Evolutionary conservation across 2,888 invertebrate species (phyloP).

Genomic region (Cataglyphis rosenhaueri): DNA sequence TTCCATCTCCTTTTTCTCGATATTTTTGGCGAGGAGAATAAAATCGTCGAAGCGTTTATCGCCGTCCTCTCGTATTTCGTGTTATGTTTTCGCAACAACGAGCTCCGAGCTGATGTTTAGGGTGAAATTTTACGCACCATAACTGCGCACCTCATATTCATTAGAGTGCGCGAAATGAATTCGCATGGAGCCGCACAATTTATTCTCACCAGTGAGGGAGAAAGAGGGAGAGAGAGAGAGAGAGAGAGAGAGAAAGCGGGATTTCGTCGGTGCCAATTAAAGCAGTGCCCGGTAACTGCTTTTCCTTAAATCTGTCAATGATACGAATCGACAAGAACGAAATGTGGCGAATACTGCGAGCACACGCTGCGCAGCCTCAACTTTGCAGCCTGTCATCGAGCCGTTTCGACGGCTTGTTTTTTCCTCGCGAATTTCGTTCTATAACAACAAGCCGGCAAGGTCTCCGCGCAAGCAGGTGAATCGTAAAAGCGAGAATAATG

Average conservation of each 20-base stretch:
- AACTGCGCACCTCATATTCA: slow-evolving; percentile 70
- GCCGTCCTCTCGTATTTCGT: slow-evolving; percentile 11
- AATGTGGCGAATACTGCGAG: slow-evolving; percentile 24
- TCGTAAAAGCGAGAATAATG: slow-evolving; percentile 38
- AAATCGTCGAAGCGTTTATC: slow-evolving; percentile 44
- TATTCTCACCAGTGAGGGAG: slow-evolving; percentile 51
- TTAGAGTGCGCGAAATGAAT: slow-evolving; percentile 66
- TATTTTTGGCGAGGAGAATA: slow-evolving; percentile 14
- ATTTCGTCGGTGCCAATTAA: slow-evolving; percentile 71
- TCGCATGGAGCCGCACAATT: slow-evolving; percentile 39
- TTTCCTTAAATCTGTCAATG: slow-evolving; percentile 75
- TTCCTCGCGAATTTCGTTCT: slow-evolving; percentile 18
- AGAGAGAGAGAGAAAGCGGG: background rate
- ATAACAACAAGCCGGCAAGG: slow-evolving; percentile 32
- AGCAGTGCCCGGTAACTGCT: slow-evolving; percentile 49
- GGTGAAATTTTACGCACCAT: slow-evolving; percentile 57
- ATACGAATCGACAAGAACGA: slow-evolving; percentile 72
- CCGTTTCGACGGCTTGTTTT: slow-evolving; percentile 25
- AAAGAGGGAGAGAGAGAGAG: background rate
- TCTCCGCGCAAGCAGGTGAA: slow-evolving; percentile 34
- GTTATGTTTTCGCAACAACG: slow-evolving; percentile 42
- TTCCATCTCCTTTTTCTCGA: background rate
- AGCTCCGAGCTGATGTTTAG: slow-evolving; percentile 59
- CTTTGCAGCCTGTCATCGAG: slow-evolving; percentile 8
- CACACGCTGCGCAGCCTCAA: background rate